Evolutionary conservation across 2,113 vertebrate genomes (phyloP).

Genomic region (Romanogobio albipinnatus): DNA sequence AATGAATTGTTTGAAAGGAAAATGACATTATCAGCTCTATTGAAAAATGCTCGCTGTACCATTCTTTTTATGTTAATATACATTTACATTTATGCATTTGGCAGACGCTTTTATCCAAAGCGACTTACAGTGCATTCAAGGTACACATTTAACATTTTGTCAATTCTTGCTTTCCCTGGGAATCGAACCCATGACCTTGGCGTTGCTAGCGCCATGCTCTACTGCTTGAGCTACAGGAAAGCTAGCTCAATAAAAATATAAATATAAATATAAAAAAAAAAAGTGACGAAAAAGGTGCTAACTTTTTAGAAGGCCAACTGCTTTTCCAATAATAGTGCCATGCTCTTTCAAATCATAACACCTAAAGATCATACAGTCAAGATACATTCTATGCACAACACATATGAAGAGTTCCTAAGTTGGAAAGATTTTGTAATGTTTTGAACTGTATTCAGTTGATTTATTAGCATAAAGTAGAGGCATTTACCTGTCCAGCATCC

Average conservation of each 20-base stretch:
- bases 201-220: no score
- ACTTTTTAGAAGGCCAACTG: neutral
- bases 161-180: no score
- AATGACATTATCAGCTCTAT: neutral
- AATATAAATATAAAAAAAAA: neutral
- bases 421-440: neutral
- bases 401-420: neutral
- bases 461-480: neutral
- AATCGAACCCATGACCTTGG: no score
- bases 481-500: conserved; percentile 95
- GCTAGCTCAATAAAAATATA: no score
- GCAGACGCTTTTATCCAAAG: no score
- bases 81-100: no score
- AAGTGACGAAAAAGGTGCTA: neutral
- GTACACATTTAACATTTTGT: no score
- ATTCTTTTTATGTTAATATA: neutral
- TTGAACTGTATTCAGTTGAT: neutral
- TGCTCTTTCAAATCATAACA: neutral
- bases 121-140: no score
- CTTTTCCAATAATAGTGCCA: neutral
- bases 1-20: neutral
- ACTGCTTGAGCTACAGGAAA: no score
- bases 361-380: neutral
- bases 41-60: neutral
- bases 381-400: neutral